Evolutionary conservation across 2,797 vertebrate species (phyloP).

Genomic region (Dermochelys coriacea): DNA sequence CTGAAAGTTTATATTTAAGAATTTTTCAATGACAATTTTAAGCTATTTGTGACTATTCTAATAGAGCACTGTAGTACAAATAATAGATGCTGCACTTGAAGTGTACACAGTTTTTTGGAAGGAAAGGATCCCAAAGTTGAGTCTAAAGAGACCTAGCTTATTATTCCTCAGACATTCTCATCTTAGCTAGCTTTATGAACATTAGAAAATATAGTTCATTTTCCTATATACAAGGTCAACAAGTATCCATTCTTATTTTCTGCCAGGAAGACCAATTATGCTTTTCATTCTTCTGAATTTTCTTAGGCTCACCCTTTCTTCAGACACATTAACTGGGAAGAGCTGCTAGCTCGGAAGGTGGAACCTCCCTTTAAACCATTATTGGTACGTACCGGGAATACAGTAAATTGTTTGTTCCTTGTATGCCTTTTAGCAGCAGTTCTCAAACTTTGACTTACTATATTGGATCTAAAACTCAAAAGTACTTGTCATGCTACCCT

Average conservation of each 20-base stretch:
- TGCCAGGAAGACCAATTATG: neutral
- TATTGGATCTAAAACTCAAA: neutral
- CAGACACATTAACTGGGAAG: conserved; percentile 97
- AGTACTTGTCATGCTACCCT: neutral
- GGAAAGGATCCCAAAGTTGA: neutral
- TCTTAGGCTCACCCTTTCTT: conserved; percentile 93
- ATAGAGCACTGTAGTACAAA: neutral
- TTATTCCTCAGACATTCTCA: neutral
- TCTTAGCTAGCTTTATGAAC: neutral
- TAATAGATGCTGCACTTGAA: neutral
- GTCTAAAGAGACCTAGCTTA: neutral
- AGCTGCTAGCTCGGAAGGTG: conserved; percentile 94
- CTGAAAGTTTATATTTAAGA: neutral
- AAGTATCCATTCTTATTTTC: neutral
- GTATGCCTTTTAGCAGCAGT: neutral
- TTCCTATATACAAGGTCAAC: no score
- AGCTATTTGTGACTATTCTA: neutral
- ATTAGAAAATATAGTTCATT: neutral
- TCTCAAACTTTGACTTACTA: neutral
- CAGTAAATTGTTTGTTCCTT: neutral
- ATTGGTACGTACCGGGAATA: conserved; percentile 84
- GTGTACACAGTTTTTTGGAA: neutral
- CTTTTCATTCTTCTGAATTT: neutral
- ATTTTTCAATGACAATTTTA: neutral
- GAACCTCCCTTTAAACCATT: conserved; percentile 98